These are phyloP conservation scores for Cryptophagus acutangulus DNA, from an alignment of 2,888 invertebrate genomes.

Conservation along the genomic window DNA sequence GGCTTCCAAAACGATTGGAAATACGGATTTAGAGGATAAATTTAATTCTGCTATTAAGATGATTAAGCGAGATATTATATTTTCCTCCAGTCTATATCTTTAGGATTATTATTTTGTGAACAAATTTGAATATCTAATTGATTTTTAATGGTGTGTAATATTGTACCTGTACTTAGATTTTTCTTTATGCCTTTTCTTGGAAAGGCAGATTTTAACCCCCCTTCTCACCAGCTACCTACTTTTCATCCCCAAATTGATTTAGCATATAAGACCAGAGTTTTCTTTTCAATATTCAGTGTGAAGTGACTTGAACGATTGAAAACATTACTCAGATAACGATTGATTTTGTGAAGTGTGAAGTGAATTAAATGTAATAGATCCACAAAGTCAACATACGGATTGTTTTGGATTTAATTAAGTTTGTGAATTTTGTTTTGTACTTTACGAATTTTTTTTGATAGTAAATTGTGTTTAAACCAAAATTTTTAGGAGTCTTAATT, in stretches of 20 bases:
- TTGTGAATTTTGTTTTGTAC: too few species aligned
- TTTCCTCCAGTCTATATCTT: constrained; percentile 93
- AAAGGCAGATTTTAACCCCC: too few species aligned
- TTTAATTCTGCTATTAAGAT: constrained; percentile 87
- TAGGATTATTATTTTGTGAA: constrained; percentile 11
- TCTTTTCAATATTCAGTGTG: too few species aligned
- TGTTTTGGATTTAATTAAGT: constrained; percentile 11
- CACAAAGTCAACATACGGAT: neutral
- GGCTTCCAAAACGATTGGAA: constrained; percentile 95
- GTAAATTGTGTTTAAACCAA: neutral
- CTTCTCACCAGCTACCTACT: neutral
- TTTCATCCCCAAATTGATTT: neutral
- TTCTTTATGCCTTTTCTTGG: neutral
- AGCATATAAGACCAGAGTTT: too few species aligned
- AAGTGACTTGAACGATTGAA: neutral
- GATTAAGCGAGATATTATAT: constrained; percentile 98
- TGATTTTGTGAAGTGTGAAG: neutral
- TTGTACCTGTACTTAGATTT: neutral
- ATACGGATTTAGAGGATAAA: constrained; percentile 91
- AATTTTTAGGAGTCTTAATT: constrained; percentile 22
- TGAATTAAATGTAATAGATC: neutral
- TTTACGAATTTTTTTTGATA: neutral
- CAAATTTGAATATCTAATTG: constrained; percentile 4
- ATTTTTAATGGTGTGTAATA: neutral
- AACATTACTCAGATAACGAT: neutral